Base-by-base conservation (phyloP, 2,113 vertebrate genomes). In the Oophaga pumilio region DNA sequence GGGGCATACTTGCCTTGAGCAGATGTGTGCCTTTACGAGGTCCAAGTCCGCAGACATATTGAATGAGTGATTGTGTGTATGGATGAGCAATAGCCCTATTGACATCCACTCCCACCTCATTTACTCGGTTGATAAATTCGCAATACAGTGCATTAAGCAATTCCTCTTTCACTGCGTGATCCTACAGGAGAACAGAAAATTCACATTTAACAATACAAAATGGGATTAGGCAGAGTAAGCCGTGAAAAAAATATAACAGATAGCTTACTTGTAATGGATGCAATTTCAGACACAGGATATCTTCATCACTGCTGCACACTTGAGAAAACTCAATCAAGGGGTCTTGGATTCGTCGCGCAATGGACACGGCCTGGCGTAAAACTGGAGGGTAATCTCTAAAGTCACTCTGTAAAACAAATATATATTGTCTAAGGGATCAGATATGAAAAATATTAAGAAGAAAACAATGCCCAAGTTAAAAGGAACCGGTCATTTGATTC, bases 51-150 rank as follows among this genome's bases (percentile, higher is more conserved):
- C 98, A 99, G 79, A 99, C 97, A 0, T 96, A 99, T 90, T 99
- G 98, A 82, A 99, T 96, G 90, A 99, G 92, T 89, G 98, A 98
- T 93, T 99, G 98, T 89, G 97, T 98, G 88, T 99, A 97, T 43
- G 97, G 95, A 90, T 99, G 98, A 66, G 97, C 96, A 2, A 99
- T 97, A 50, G 97, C 97, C 33, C 97, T 93, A 91, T 99, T 99
- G 91, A 99, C 98, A 87, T 99, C 98, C 73, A 99, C 98, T 13
- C 98, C 98, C 57, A 99, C 98, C 91, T 99, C 98, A 14, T 99
- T 99, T 87, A 99, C 98, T 11, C 98, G 95, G 93, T 99, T 99
- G 89, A 99, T 99, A 91, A 99, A 99, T 87, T 99, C 98, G 85
- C 96, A 98, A 92, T 99, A 97, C 43, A 99, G 96, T 2, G 97